phyloP scores from a whole-genome alignment of 30 jellyfish, hydroid and myxozoan genomes.

The Mastigias papua region DNA sequence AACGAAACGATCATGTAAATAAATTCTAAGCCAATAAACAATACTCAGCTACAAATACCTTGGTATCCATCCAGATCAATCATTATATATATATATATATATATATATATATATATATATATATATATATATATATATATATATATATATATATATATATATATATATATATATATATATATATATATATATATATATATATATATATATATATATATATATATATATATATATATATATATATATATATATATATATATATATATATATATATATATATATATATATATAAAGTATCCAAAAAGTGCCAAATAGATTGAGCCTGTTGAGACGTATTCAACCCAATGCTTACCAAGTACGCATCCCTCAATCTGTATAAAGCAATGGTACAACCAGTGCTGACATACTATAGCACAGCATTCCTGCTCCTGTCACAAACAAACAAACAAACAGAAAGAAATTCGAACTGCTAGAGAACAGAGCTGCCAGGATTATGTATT shows the following conservation, averaged over 20 bases:
- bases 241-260: no score
- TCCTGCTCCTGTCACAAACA: conserved; percentile 54
- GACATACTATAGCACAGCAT: conserved; percentile 56
- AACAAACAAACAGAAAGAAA: conserved; percentile 47
- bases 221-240: no score
- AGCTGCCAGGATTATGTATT: conserved; percentile 58
- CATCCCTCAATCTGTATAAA: conserved; percentile 72
- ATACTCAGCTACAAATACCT: conserved; percentile 48
- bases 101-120: no score
- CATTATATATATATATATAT: no score
- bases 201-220: no score
- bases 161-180: no score
- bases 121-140: no score
- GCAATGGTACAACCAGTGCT: conserved; percentile 71
- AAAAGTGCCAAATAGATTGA: conserved; percentile 50
- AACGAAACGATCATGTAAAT: conserved; percentile 11
- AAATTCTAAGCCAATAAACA: conserved; percentile 25
- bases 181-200: no score
- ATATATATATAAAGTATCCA: no score
- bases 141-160: no score
- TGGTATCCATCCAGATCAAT: conserved; percentile 50
- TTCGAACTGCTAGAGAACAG: conserved; percentile 57
- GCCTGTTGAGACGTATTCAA: conserved; percentile 65
- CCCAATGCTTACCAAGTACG: conserved; percentile 71
- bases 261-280: no score